A percentile compares a stretch with the other conserved stretches of the same genome.
Conservation (phyloP, 2,888 invertebrate genomes). For the Falcaria lacertinaria region DNA sequence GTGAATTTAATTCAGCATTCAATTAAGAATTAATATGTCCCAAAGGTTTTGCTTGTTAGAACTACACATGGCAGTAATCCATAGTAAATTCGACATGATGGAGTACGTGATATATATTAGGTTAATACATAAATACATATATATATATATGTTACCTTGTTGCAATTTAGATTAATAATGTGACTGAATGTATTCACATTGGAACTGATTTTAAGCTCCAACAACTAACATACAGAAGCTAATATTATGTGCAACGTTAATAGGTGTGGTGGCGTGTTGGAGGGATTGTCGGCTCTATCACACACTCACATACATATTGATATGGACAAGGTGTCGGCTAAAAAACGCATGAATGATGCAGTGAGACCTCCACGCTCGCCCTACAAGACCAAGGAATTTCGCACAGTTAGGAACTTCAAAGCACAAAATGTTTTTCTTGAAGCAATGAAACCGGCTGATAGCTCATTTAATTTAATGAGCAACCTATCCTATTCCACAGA, state of each 20-base stretch:
- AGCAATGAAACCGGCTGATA: conserved; percentile 61
- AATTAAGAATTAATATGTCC: neutral
- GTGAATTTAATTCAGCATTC: neutral
- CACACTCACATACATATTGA: conserved; percentile 68
- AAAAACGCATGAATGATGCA: conserved; percentile 77
- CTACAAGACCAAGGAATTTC: conserved; percentile 72
- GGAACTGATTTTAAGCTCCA: no score
- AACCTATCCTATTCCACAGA: conserved; percentile 38
- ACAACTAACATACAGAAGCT: neutral
- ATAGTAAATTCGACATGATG: neutral
- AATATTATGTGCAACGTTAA: neutral
- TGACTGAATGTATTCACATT: no score
- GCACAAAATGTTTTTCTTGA: conserved; percentile 56
- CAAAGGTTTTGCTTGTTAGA: neutral
- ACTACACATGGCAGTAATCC: neutral
- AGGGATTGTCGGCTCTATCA: conserved; percentile 53
- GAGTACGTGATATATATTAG: no score
- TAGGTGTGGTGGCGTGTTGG: conserved; percentile 6
- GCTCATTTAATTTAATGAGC: conserved; percentile 73
- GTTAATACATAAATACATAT: neutral
- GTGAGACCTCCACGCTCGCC: conserved; percentile 63
- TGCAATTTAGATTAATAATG: no score
- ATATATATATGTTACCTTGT: conserved; percentile 4
- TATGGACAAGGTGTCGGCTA: conserved; percentile 69
- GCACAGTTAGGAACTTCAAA: conserved; percentile 62